Evolutionary conservation across 1,140 invertebrate genomes (phyloP), one percentile per base, ranked within the genome.

Genomic region (Subanguina moxae): DNA sequence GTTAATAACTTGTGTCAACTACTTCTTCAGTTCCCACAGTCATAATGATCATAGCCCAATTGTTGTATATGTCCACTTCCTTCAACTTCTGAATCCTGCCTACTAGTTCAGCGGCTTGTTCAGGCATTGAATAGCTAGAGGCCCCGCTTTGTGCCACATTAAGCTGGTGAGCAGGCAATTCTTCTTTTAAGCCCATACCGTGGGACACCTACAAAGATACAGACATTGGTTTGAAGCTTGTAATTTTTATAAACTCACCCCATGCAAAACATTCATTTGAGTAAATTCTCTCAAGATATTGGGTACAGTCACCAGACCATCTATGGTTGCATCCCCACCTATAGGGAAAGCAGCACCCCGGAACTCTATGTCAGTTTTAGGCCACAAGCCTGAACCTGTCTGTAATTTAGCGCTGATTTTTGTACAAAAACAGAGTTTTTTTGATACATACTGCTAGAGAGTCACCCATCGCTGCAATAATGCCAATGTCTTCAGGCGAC

Each of bases 1-100:
- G 13, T n/a, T 57, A 7, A 42, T 28, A 61, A 57, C 25, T 30
- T n/a, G 0, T 17, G 38, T 7, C 27, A n/a, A n/a, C 5, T 61
- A 82, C 78, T 70, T 81, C 79, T 61, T 81, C 81, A 1, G 79
- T 81, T 13, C 79, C 79, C 45, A 81, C 78, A 9, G 81, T 78
- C 11, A 81, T 73, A 38, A 81, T 79, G 23, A 81, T 59, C 81
- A 81, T 74, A 8, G 78, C 68, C 79, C 79, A 81, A 19, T 78
- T 82, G 25, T 74, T 68, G 9, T 56, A 67, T 13, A 74, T 62
- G 62, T 83, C 69, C 1, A 82, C 58, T 27, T 83, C 78, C 42
- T 72, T 68, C 17, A 82, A 43, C 15, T 48, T 58, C 11, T 71
- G 64, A 9, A 81, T 59, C 27, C 81, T 25, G 13, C 67, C n/a